phyloP scores from a whole-genome alignment of 1,140 invertebrate genomes.

The Linepithema humile region DNA sequence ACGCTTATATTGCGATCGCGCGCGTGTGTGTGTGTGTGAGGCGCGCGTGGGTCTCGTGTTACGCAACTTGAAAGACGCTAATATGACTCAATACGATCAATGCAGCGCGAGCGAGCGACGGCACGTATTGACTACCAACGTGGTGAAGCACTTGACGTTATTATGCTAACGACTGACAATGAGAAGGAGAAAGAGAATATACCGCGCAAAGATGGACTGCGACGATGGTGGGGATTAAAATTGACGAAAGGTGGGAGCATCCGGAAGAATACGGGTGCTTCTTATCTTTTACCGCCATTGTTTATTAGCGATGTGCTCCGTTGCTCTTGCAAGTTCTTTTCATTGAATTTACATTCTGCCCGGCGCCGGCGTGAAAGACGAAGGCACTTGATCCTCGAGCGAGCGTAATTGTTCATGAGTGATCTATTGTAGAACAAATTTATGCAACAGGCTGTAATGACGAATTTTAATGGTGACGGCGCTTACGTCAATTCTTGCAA shows the following conservation, averaged over 20 bases:
- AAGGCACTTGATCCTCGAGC: background rate
- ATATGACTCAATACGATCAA: conserved; percentile 68
- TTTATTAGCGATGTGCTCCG: conserved; percentile 3
- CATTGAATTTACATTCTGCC: conserved; percentile 39
- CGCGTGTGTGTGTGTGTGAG: background rate
- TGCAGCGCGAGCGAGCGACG: conserved; percentile 73
- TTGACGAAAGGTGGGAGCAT: conserved; percentile 7
- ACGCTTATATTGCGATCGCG: background rate
- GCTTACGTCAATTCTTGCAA: background rate
- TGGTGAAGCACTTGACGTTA: conserved; percentile 78
- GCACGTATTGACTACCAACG: conserved; percentile 77
- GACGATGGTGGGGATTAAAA: background rate
- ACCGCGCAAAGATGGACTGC: background rate
- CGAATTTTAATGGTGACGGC: conserved; percentile 9
- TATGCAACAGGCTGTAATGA: conserved; percentile 8
- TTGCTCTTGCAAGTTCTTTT: background rate
- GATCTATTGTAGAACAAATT: conserved; percentile 11
- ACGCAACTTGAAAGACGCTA: conserved; percentile 43
- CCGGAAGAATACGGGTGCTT: conserved; percentile 32
- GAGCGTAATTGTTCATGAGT: conserved; percentile 20
- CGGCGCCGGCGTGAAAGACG: background rate
- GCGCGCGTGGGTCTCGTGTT: conserved; percentile 19
- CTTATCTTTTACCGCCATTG: conserved; percentile 56
- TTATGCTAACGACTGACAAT: conserved; percentile 76
- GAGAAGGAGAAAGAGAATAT: conserved; percentile 18